Evolutionary conservation across 2,888 invertebrate genomes (phyloP).

Genomic region (Cinara cedri): DNA sequence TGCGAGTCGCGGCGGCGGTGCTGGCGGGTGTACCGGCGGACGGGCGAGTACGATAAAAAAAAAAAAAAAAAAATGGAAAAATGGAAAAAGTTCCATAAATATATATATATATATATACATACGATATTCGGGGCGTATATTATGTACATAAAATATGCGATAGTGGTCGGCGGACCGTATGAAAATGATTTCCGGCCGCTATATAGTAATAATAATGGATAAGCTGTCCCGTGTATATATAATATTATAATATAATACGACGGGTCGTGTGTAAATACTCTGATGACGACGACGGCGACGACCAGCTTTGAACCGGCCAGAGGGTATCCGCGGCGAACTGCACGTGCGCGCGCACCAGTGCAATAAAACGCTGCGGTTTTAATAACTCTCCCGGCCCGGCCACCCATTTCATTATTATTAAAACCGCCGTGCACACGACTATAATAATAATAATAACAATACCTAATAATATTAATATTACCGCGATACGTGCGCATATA

Average conservation of each 20-base stretch:
- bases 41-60: too few species aligned
- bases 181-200: not conserved
- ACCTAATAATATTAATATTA: too few species aligned
- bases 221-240: too few species aligned
- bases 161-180: not conserved
- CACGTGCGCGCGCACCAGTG: too few species aligned
- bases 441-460: slow-evolving; percentile 16
- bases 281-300: not conserved
- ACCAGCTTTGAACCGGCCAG: not conserved
- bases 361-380: slow-evolving; percentile 6
- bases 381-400: not conserved
- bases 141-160: not conserved
- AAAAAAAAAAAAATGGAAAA: too few species aligned
- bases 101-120: too few species aligned
- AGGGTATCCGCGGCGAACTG: not conserved
- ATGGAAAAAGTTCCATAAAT: too few species aligned
- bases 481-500: too few species aligned
- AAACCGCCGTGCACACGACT: not conserved
- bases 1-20: too few species aligned
- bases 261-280: slow-evolving; percentile 13
- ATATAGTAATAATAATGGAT: too few species aligned
- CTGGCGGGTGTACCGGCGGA: too few species aligned
- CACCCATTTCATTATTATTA: not conserved
- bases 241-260: not conserved
- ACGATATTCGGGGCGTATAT: not conserved